Base-by-base conservation (phyloP, 2,797 vertebrate genomes). In the Sphaeramia orbicularis region DNA sequence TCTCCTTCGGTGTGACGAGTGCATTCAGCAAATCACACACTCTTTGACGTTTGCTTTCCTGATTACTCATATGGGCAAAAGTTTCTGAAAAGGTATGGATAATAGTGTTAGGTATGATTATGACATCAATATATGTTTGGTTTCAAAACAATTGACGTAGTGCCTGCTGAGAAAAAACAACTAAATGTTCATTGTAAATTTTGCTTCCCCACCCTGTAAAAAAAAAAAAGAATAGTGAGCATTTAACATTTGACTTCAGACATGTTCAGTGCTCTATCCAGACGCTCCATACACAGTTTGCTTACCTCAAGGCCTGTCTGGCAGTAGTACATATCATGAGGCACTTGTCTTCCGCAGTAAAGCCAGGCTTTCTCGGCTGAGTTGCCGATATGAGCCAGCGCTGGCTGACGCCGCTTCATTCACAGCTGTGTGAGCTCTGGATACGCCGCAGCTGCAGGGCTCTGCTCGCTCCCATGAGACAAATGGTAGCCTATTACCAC, bases 341-440 rank as follows among this genome's bases (percentile, higher is more conserved):
- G 10, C 27, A 27, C 58, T 64, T 55, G 30, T 73, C 42, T 15
- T 58, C 57, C 64, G 47, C 27, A 18, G 41, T 53, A 57, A 65
- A 74, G 77, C 72, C 74, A 74, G 69, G 38, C 59, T 2, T 61
- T 76, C 44, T 76, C 74, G 52, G 80, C 69, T 81, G 81, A 80
- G 72, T 71, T 15, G 30, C 54, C 14, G 0, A 52, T 75, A 73
- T 78, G 66, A 69, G 69, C 79, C 74, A 65, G 59, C 11, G 19
- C 73, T 74, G 77, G 78, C 84, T 38, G 42, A 44, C 61, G 6
- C 48, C 13, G 44, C 60, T 61, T 82, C 71, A 13, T 47, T 74
- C 82, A 69, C 90, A 91, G 89, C 88, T 91, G 90, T 79, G 82
- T 38, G 68, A 48, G 72, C 71, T 85, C 82, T 35, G 59, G 27